phyloP scores from a whole-genome alignment of 1,140 invertebrate genomes.

The Lethrus apterus region DNA sequence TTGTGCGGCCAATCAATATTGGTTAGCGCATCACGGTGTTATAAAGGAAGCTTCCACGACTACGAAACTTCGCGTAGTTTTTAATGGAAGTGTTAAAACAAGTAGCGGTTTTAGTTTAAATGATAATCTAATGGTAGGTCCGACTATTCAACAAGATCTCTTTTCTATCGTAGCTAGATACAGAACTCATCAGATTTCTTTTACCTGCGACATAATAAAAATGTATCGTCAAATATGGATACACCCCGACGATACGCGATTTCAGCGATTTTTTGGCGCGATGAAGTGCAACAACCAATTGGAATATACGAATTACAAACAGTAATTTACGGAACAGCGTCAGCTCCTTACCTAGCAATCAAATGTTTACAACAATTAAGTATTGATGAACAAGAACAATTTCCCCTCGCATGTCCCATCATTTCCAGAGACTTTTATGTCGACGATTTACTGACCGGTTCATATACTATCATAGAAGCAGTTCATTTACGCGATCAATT shows the following conservation, averaged over 20 bases:
- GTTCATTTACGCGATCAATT: not conserved
- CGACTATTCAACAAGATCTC: slow-evolving; percentile 35
- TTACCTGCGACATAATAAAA: slow-evolving; percentile 20
- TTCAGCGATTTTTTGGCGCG: slow-evolving; percentile 40
- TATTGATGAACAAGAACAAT: slow-evolving; percentile 17
- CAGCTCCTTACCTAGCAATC: slow-evolving; percentile 27
- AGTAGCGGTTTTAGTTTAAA: too few species aligned
- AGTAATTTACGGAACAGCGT: slow-evolving; percentile 27
- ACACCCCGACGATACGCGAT: slow-evolving; percentile 19
- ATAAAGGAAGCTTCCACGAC: slow-evolving; percentile 19
- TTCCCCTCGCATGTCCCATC: slow-evolving; percentile 19
- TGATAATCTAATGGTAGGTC: slow-evolving; percentile 28
- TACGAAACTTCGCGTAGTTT: slow-evolving; percentile 23
- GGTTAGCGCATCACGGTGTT: slow-evolving; percentile 22
- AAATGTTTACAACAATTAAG: slow-evolving; percentile 25
- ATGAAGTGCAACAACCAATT: slow-evolving; percentile 17
- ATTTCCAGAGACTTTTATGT: slow-evolving; percentile 26
- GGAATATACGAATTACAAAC: slow-evolving; percentile 31
- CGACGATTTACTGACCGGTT: too few species aligned
- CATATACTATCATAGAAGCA: slow-evolving; percentile 23
- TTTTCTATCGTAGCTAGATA: slow-evolving; percentile 35
- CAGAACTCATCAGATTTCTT: slow-evolving; percentile 18
- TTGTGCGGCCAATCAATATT: too few species aligned
- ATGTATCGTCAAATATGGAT: slow-evolving; percentile 23
- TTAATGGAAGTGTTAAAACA: slow-evolving; percentile 18